These are phyloP conservation scores for Streptopelia turtur DNA, from an alignment of 2,797 vertebrate genomes.

Conservation along the genomic window DNA sequence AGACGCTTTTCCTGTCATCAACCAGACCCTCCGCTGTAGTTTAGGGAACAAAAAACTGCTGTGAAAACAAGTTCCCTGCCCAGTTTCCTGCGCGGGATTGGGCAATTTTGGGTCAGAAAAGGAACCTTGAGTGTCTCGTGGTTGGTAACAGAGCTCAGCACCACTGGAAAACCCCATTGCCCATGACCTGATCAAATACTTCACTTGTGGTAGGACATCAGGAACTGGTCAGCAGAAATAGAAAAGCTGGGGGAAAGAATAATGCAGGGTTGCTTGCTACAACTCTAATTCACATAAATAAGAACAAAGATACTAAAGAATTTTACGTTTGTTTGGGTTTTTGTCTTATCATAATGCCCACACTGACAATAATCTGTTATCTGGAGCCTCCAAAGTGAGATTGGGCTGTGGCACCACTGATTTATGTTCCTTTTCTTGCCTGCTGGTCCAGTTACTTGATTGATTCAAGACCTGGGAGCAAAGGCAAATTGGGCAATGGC, in stretches of 20 bases:
- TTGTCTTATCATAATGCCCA: background rate
- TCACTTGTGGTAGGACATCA: background rate
- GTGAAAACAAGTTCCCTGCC: constrained; percentile 1
- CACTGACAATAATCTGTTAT: background rate
- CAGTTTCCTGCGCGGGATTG: constrained; percentile 49
- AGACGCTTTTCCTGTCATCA: background rate
- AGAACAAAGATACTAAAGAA: background rate
- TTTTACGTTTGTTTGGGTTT: background rate
- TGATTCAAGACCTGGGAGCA: background rate
- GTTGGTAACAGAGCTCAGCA: background rate
- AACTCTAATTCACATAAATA: constrained; percentile 13
- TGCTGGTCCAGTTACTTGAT: background rate
- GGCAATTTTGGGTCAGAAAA: constrained; percentile 39
- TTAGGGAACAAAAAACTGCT: constrained; percentile 40
- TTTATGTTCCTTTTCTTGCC: background rate
- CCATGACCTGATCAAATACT: background rate
- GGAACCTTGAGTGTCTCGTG: constrained; percentile 16
- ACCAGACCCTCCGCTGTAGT: background rate
- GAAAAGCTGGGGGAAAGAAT: background rate
- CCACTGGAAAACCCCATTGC: background rate
- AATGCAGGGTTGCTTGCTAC: background rate
- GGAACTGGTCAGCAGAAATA: background rate
- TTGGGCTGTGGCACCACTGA: background rate
- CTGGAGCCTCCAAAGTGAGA: background rate
- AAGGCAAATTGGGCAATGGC: background rate